phyloP scores from a whole-genome alignment of 2,113 vertebrate species.

The Daubentonia madagascariensis region DNA sequence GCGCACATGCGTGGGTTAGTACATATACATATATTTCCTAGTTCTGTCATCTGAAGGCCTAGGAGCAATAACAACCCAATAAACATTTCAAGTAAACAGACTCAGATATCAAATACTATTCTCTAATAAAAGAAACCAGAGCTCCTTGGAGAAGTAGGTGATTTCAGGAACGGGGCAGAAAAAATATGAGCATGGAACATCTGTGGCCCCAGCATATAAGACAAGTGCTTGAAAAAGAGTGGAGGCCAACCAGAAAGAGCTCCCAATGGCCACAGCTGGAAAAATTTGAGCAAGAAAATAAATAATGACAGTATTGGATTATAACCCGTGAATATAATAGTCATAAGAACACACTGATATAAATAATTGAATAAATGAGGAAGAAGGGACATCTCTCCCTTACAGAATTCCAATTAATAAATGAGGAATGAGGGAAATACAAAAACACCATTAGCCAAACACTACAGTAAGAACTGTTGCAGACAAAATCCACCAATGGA shows the following conservation, averaged over 20 bases:
- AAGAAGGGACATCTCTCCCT: neutral
- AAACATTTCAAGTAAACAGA: neutral
- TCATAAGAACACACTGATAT: neutral
- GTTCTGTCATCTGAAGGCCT: neutral
- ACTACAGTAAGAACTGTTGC: neutral
- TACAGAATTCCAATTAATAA: slow-evolving; percentile 14
- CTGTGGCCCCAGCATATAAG: neutral
- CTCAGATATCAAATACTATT: slow-evolving; percentile 24
- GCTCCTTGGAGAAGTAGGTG: neutral
- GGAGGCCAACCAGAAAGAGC: neutral
- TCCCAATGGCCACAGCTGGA: neutral
- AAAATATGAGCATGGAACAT: neutral
- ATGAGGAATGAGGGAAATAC: neutral
- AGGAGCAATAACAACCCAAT: neutral
- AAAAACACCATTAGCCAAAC: slow-evolving; percentile 29
- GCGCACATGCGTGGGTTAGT: neutral
- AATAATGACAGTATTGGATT: neutral
- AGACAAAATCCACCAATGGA: neutral
- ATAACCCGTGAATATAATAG: neutral
- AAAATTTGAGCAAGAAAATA: neutral
- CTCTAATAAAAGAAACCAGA: neutral
- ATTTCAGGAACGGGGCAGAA: neutral
- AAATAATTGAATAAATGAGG: slow-evolving; percentile 30
- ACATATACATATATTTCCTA: neutral
- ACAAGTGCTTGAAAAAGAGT: neutral